Evolutionary conservation across 2,888 invertebrate genomes (phyloP).

Genomic region (Agrilus mali): DNA sequence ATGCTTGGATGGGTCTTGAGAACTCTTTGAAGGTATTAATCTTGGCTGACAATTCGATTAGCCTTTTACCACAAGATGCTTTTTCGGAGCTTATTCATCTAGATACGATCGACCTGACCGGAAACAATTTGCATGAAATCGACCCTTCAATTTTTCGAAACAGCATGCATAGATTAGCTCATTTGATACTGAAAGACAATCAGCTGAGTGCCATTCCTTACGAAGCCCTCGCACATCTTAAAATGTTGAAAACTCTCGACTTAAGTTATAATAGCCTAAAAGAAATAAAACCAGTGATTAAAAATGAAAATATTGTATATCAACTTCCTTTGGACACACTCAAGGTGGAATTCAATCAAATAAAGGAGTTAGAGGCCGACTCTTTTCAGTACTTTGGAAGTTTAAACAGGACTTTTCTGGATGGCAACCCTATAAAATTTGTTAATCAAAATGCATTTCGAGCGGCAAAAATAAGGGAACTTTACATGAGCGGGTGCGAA

Average conservation of each 20-base stretch:
- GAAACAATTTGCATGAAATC: conserved; percentile 68
- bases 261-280: conserved; percentile 69
- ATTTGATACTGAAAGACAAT: conserved; percentile 67
- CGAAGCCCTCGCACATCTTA: conserved; percentile 58
- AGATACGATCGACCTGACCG: conserved; percentile 67
- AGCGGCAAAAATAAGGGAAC: conserved; percentile 64
- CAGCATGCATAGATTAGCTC: conserved; percentile 60
- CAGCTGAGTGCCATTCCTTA: conserved; percentile 68
- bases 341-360: conserved; percentile 66
- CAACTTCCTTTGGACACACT: conserved; percentile 44
- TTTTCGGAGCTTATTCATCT: conserved; percentile 64
- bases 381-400: conserved; percentile 72
- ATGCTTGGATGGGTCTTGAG: conserved; percentile 73
- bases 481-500: conserved; percentile 68
- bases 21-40: conserved; percentile 63
- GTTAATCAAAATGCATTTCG: conserved; percentile 72
- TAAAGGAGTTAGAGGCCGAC: conserved; percentile 52
- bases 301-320: conserved; percentile 36
- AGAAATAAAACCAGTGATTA: conserved; percentile 52
- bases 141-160: conserved; percentile 70
- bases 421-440: conserved; percentile 65
- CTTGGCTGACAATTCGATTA: conserved; percentile 68
- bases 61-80: conserved; percentile 60
- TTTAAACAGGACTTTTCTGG: conserved; percentile 66
- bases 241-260: conserved; percentile 58